Evolutionary conservation across 2,888 invertebrate genomes (phyloP).

Genomic region (Euproctis similis): DNA sequence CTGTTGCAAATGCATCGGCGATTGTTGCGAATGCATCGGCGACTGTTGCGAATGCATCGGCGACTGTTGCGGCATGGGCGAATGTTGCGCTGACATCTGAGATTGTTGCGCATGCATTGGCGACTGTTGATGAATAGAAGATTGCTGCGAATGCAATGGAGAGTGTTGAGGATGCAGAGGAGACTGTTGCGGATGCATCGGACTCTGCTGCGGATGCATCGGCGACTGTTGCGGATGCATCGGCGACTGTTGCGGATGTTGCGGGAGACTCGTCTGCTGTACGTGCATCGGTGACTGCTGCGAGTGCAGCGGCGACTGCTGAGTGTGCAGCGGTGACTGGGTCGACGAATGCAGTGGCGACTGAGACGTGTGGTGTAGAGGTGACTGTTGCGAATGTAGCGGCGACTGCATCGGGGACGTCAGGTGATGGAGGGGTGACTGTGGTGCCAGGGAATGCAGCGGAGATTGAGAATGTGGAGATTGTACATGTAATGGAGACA

Average conservation of each 20-base stretch:
- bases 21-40: conserved; percentile 37
- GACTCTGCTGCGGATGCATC: conserved; percentile 45
- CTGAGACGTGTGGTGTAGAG: conserved; percentile 51
- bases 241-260: conserved; percentile 49
- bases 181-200: conserved; percentile 44
- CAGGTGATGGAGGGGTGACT: conserved; percentile 45
- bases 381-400: conserved; percentile 58
- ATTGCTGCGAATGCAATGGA: conserved; percentile 44
- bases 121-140: conserved; percentile 46
- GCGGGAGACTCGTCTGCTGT: conserved; percentile 39
- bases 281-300: conserved; percentile 60
- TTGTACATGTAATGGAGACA: conserved; percentile 60
- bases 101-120: conserved; percentile 41
- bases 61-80: conserved; percentile 42
- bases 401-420: conserved; percentile 60
- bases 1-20: conserved; percentile 40
- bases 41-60: conserved; percentile 52
- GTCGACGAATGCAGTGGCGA: conserved; percentile 55
- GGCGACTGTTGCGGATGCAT: conserved; percentile 48
- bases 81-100: conserved; percentile 31
- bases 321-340: conserved; percentile 57
- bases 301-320: conserved; percentile 56
- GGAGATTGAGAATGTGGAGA: conserved; percentile 58
- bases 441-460: conserved; percentile 39
- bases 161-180: conserved; percentile 50